Base-by-base conservation (phyloP, 2,888 invertebrate species). In the Chymomyza caudatula region DNA sequence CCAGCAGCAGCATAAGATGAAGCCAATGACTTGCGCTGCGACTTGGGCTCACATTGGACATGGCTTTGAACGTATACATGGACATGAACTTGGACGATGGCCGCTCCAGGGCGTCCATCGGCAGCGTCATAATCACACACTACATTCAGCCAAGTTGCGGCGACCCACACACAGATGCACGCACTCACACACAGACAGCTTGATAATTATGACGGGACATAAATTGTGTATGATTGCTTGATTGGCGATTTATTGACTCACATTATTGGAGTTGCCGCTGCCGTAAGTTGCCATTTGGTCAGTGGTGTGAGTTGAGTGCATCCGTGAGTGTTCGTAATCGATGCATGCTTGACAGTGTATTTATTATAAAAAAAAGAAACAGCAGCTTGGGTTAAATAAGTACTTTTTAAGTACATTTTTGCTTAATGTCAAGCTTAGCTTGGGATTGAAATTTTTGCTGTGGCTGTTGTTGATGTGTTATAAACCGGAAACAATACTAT, bases 171-270 rank as follows among this genome's bases (percentile, higher is more conserved):
- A 51, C 51, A 51, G 19, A 51, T 20, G 20, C 13, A 51, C 51
- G 5, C 51, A 51, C 3, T 4, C 51, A 51, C 20, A 51, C 13
- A 51, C 51, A 51, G 20, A 51, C 51, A 57, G 61, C 70, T 73
- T 76, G 79, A 87, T 85, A 87, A 88, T 89, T 89, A 88, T 89
- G 89, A 88, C 85, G 85, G 87, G 85, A 86, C 85, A 89, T 88
- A 88, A 89, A 88, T 88, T 89, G 81, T 88, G 80, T 84, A 82
- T 89, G 88, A 89, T 87, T 87, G 87, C 84, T 86, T 79, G 82
- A 85, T 88, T 83, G 84, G 79, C 86, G 87, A 87, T 89, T 89
- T 89, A 89, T 89, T 85, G 86, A 84, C 87, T 87, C 84, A 80
- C 83, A 85, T 82, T 82, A 86, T 87, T 81, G 78, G 74, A 81